Evolutionary conservation across 2,797 vertebrate species (phyloP), one percentile per base, ranked within the genome.

Genomic region (Alosa sapidissima): DNA sequence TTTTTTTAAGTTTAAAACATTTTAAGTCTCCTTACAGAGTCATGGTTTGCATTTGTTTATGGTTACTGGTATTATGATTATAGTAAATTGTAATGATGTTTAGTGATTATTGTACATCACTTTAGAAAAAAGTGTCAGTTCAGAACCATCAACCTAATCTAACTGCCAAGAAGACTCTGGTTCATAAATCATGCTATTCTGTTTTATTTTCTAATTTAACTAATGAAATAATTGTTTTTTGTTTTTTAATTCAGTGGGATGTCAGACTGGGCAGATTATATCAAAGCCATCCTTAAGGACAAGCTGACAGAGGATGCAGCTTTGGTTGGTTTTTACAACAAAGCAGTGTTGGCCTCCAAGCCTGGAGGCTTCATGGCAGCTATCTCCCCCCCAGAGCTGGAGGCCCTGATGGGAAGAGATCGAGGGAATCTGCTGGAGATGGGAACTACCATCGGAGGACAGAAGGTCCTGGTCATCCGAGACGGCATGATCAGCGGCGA

Each of bases 241-340:
- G 14, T 36, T 36, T 65, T 13, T 11, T 24, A 6, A 9, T 65
- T 28, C 85, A 88, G 62, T 85, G 88, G 89, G 5, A 94, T 93
- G 93, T 88, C 86, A 33, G 93, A 91, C 88, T 93, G 89, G 91
- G 95, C 89, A 86, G 87, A 83, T 81, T 91, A 90, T 54, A 89
- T 91, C 85, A 93, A 89, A 8, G 89, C 89, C n/a, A 87, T 91
- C 81, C 82, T 94, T 85, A 90, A 89, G 5, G 94, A 95, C 87
- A 92, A 89, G 86, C 89, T 91, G 2, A 52, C 91, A 52, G 92
- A 93, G 47, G 94, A 94, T 62, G 84, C 90, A 21, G 91, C 92
- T 82, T 8, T 91, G 0, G 49, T 91, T 75, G 91, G 90, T 4
- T 88, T 93, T 82, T 90, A 84, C 1, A 93, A 91, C 41, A 90